These are phyloP conservation scores for Apeira syringaria DNA, from an alignment of 2,888 invertebrate species.

Conservation along the genomic window DNA sequence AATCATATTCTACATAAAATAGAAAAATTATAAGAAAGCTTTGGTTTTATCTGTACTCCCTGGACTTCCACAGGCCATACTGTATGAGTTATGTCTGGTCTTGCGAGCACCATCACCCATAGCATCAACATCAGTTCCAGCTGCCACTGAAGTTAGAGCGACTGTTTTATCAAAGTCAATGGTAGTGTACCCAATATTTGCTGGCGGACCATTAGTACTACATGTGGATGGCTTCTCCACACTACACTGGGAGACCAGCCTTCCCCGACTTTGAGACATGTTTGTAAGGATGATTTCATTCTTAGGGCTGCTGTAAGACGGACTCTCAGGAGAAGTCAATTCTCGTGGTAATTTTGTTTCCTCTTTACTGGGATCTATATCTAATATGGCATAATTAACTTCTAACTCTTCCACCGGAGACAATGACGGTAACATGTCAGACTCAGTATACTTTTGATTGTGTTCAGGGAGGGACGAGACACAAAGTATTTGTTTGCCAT, in stretches of 20 bases:
- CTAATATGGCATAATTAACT: conserved; percentile 91
- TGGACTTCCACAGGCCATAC: conserved; percentile 77
- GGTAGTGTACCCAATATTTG: conserved; percentile 90
- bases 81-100: conserved; percentile 92
- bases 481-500: conserved; percentile 45
- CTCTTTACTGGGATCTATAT: conserved; percentile 86
- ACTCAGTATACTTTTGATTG: conserved; percentile 67
- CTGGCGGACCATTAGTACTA: conserved; percentile 83
- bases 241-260: conserved; percentile 63
- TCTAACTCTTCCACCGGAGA: conserved; percentile 68
- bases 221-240: conserved; percentile 49
- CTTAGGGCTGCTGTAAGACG: conserved; percentile 57
- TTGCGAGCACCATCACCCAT: conserved; percentile 87
- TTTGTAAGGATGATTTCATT: conserved; percentile 59
- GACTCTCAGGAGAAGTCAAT: conserved; percentile 56
- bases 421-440: conserved; percentile 70
- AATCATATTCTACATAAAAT: too few relatives aligned
- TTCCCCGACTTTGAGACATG: conserved; percentile 53
- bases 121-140: conserved; percentile 86
- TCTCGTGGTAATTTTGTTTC: conserved; percentile 46
- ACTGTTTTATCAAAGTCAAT: conserved; percentile 98
- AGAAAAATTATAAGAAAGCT: conserved; percentile 13
- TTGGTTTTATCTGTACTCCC: conserved; percentile 54
- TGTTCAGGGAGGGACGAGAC: conserved; percentile 47
- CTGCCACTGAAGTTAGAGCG: conserved; percentile 92